Conservation (phyloP, 2,888 invertebrate genomes). For the Pharmacophagus antenor region DNA sequence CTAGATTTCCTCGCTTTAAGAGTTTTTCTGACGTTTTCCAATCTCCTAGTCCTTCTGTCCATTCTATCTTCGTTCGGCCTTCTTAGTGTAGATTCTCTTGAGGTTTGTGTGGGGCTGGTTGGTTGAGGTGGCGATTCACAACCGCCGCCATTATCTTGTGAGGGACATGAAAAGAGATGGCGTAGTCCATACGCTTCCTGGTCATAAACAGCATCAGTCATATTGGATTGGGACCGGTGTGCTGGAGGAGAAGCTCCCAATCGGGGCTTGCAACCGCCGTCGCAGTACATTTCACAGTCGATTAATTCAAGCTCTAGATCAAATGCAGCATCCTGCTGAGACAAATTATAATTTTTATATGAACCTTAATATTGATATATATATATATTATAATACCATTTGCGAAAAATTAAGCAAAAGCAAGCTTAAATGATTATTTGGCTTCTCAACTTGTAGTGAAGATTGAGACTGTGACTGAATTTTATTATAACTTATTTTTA, state of each 20-base stretch:
- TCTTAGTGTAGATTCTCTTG: conserved; percentile 86
- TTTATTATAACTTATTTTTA: too few species aligned
- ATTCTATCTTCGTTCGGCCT: conserved; percentile 74
- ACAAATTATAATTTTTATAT: conserved; percentile 1
- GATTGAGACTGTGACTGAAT: too few species aligned
- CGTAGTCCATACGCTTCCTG: conserved; percentile 58
- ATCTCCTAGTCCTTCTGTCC: conserved; percentile 66
- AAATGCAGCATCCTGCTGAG: conserved; percentile 56
- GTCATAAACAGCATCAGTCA: conserved; percentile 54
- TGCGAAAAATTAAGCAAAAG: too few species aligned
- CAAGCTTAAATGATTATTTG: too few species aligned
- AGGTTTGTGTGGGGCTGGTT: conserved; percentile 90
- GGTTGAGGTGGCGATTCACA: conserved; percentile 87
- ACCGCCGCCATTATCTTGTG: conserved; percentile 52
- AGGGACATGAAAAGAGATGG: conserved; percentile 52
- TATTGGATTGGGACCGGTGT: conserved; percentile 51
- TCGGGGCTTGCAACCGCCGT: conserved; percentile 64
- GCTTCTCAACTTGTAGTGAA: too few species aligned
- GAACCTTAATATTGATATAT: too few species aligned
- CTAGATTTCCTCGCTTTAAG: conserved; percentile 82
- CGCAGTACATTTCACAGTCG: conserved; percentile 68
- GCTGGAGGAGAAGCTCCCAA: conserved; percentile 62
- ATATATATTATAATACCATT: too few species aligned
- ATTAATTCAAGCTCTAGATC: conserved; percentile 67
- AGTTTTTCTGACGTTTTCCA: conserved; percentile 55